Evolutionary conservation across 2,113 vertebrate species (phyloP).

Genomic region (Oreochromis niloticus): DNA sequence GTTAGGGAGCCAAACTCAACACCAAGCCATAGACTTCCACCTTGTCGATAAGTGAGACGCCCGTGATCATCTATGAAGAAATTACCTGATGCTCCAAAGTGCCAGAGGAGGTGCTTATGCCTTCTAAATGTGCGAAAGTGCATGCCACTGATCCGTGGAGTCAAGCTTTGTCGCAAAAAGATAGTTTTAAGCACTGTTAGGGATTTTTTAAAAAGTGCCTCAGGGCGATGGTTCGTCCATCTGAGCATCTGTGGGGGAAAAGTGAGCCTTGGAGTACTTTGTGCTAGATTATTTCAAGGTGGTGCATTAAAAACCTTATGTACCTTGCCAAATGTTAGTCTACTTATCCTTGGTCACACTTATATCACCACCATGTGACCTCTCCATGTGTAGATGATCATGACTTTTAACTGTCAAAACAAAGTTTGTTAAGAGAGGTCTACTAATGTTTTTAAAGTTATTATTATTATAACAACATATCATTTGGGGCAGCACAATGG

Average conservation of each 20-base stretch:
- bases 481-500: background rate
- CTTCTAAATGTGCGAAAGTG: background rate
- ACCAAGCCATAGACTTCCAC: background rate
- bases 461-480: background rate
- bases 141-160: background rate
- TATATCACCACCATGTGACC: background rate
- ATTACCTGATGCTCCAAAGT: background rate
- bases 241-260: background rate
- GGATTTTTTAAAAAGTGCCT: background rate
- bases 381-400: background rate
- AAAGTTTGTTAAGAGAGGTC: background rate
- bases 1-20: background rate
- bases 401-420: background rate
- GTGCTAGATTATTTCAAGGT: background rate
- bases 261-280: background rate
- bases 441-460: background rate
- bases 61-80: background rate
- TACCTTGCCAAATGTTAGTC: background rate
- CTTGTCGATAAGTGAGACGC: background rate
- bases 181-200: background rate
- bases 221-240: background rate
- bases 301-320: background rate
- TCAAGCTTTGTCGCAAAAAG: background rate
- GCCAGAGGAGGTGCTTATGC: background rate
- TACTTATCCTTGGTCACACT: background rate